Conservation (phyloP, 2,797 vertebrate genomes). For the Catostomus latipinnis region DNA sequence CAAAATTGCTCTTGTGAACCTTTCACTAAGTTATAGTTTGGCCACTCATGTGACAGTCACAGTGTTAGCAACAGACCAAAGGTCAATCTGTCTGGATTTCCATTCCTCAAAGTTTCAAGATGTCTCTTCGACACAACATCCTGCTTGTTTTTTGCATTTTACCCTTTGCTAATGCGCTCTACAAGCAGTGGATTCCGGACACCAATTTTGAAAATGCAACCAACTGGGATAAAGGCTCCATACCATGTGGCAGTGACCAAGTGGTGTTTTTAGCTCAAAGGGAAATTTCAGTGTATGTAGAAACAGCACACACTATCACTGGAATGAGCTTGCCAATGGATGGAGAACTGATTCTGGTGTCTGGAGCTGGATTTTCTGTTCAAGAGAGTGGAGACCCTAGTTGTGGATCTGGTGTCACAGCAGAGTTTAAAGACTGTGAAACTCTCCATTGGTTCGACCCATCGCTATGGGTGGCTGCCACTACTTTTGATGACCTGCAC, state of each 20-base stretch:
- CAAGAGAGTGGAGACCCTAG: slow-evolving; percentile 68
- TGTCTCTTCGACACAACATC: slow-evolving; percentile 63
- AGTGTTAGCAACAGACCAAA: slow-evolving; percentile 67
- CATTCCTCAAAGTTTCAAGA: slow-evolving; percentile 69
- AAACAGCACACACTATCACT: slow-evolving; percentile 70
- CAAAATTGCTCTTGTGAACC: slow-evolving; percentile 29
- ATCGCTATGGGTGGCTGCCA: slow-evolving; percentile 79
- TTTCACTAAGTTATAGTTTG: slow-evolving; percentile 44
- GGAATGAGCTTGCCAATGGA: slow-evolving; percentile 84
- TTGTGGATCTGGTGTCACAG: slow-evolving; percentile 75
- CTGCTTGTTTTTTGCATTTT: slow-evolving; percentile 69
- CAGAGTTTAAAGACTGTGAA: slow-evolving; percentile 77
- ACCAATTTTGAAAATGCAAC: slow-evolving; percentile 86
- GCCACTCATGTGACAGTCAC: slow-evolving; percentile 70
- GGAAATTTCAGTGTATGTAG: slow-evolving; percentile 84
- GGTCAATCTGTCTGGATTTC: slow-evolving; percentile 56
- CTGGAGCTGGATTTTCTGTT: slow-evolving; percentile 84
- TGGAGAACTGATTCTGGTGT: slow-evolving; percentile 85
- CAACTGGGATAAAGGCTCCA: slow-evolving; percentile 88
- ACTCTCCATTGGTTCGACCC: slow-evolving; percentile 83
- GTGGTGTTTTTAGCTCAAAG: slow-evolving; percentile 77
- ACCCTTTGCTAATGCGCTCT: slow-evolving; percentile 67
- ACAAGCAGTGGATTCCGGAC: slow-evolving; percentile 90
- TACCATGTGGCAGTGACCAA: slow-evolving; percentile 82
- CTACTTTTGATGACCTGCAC: slow-evolving; percentile 66